Percentiles rank a stretch among this genome's conserved stretches.
Evolutionary conservation across 1,140 invertebrate species (phyloP).

Genomic region (Dreissena rostriformis): DNA sequence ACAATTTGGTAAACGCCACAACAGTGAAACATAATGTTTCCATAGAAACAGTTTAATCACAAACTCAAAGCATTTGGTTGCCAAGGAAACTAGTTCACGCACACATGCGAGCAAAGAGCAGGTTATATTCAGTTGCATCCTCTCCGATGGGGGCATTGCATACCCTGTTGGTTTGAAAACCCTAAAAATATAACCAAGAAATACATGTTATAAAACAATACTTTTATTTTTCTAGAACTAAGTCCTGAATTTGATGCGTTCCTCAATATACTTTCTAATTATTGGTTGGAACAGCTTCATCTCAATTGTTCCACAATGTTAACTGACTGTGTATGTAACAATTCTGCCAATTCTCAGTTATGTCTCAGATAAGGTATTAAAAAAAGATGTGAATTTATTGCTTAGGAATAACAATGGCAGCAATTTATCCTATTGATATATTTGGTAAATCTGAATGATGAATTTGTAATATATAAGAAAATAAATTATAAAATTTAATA

Average conservation of each 20-base stretch:
- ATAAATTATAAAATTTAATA: no score
- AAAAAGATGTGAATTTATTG: no score
- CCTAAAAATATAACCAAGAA: not conserved
- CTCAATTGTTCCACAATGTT: not conserved
- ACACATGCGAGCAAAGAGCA: not conserved
- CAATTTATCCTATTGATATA: no score
- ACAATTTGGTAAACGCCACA: no score
- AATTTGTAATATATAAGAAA: no score
- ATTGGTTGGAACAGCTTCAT: not conserved
- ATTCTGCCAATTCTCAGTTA: constrained; percentile 7
- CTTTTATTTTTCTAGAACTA: not conserved
- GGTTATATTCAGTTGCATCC: not conserved
- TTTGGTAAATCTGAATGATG: no score
- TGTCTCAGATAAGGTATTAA: no score
- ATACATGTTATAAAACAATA: not conserved
- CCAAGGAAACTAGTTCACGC: not conserved
- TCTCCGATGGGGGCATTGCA: not conserved
- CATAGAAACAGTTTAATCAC: no score
- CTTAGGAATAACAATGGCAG: no score
- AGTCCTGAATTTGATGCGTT: not conserved
- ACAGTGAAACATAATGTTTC: no score
- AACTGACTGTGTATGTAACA: not conserved
- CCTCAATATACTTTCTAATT: not conserved
- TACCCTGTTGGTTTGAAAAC: not conserved
- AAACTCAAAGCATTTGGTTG: no score